Evolutionary conservation across 2,113 vertebrate species (phyloP).

Genomic region (Genyomyrus donnyi): DNA sequence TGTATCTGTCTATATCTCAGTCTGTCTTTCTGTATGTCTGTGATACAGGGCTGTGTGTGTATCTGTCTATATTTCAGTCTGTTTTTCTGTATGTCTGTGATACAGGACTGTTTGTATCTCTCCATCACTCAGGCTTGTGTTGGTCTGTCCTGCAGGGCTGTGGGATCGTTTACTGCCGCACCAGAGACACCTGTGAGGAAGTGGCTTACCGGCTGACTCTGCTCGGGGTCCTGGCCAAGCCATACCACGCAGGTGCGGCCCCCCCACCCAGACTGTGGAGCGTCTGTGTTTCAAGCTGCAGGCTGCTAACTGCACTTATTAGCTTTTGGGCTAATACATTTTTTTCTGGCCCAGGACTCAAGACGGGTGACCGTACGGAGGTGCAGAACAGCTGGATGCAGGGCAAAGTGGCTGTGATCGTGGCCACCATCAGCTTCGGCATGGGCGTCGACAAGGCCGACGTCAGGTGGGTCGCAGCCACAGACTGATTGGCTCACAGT

Average conservation of each 20-base stretch:
- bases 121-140: neutral
- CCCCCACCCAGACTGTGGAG: neutral
- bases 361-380: conserved; percentile 71
- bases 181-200: conserved; percentile 82
- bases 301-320: neutral
- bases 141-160: conserved; percentile 61
- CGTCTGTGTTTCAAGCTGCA: too few relatives aligned
- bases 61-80: too few relatives aligned
- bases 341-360: conserved; percentile 64
- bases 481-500: neutral
- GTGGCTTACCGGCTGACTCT: conserved; percentile 78
- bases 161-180: conserved; percentile 95
- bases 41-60: neutral
- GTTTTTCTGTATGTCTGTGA: neutral
- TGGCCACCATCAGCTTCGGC: conserved; percentile 95
- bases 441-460: conserved; percentile 98
- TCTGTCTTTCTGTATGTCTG: too few relatives aligned
- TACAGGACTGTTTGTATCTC: neutral
- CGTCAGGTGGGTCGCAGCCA: conserved; percentile 68
- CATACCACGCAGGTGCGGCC: conserved; percentile 87
- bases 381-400: conserved; percentile 92
- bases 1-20: too few relatives aligned
- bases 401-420: conserved; percentile 82
- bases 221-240: conserved; percentile 75
- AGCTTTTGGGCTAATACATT: neutral